These are phyloP conservation scores for Craniophora ligustri DNA, from an alignment of 2,888 invertebrate genomes.

Conservation along the genomic window DNA sequence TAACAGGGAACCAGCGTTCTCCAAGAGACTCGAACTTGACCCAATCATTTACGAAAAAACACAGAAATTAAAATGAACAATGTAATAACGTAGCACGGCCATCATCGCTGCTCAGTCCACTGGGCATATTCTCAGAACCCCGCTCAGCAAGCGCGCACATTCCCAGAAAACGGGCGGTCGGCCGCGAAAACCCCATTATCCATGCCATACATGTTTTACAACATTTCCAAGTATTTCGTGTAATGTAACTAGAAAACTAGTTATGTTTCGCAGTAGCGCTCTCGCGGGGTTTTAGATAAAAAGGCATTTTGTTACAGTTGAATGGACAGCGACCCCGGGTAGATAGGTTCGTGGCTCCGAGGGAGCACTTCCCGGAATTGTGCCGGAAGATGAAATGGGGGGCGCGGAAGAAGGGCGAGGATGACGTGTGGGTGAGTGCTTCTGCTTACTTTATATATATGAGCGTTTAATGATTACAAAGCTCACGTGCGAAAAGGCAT, in stretches of 20 bases:
- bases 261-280: slow-evolving; percentile 61
- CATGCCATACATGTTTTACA: slow-evolving; percentile 50
- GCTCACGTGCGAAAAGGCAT: too few species aligned
- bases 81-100: slow-evolving; percentile 45
- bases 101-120: slow-evolving; percentile 54
- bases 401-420: slow-evolving; percentile 37
- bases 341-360: slow-evolving; percentile 78
- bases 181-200: slow-evolving; percentile 59
- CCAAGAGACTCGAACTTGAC: slow-evolving; percentile 42
- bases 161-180: slow-evolving; percentile 62
- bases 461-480: too few species aligned
- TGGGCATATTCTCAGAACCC: slow-evolving; percentile 61
- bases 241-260: slow-evolving; percentile 62
- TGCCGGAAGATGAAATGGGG: slow-evolving; percentile 62
- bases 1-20: slow-evolving; percentile 42
- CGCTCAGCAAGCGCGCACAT: slow-evolving; percentile 51
- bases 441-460: background rate
- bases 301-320: slow-evolving; percentile 64
- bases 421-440: slow-evolving; percentile 72
- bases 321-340: slow-evolving; percentile 68
- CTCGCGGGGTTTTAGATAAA: slow-evolving; percentile 44
- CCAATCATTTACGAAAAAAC: slow-evolving; percentile 43
- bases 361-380: slow-evolving; percentile 68
- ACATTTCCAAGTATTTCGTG: slow-evolving; percentile 59
- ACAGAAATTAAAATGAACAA: slow-evolving; percentile 56